Conservation (phyloP, 2,888 invertebrate genomes). For the Stramonita haemastoma region DNA sequence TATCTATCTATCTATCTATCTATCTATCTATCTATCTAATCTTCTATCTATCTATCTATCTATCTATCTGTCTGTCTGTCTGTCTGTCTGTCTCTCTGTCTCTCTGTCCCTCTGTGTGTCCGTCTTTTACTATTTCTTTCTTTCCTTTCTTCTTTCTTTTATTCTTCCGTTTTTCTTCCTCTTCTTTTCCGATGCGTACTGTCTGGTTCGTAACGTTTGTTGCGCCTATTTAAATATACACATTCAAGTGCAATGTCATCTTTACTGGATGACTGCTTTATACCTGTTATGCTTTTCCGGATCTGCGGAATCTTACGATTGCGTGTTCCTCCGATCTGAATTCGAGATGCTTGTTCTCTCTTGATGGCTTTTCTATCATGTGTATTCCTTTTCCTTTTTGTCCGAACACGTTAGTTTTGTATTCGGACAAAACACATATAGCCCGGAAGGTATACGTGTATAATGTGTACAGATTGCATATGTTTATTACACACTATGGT, state of each 20-base stretch:
- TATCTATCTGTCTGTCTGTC: not conserved
- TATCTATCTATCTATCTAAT: slow-evolving; percentile 15
- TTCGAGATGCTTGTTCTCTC: not conserved
- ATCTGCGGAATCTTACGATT: not conserved
- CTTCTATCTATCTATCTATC: too few species aligned
- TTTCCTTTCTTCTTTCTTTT: not conserved
- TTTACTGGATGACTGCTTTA: not conserved
- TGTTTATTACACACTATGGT: not conserved
- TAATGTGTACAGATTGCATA: slow-evolving; percentile 35
- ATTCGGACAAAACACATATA: slow-evolving; percentile 41
- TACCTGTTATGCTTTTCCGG: not conserved
- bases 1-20: too few species aligned
- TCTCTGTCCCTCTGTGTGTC: not conserved
- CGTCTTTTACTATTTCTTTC: not conserved
- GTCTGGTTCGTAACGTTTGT: too few species aligned
- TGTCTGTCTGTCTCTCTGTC: not conserved
- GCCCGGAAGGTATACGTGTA: slow-evolving; percentile 44
- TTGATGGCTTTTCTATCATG: not conserved
- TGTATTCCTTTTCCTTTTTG: slow-evolving; percentile 37
- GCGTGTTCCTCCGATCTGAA: not conserved
- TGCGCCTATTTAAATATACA: not conserved
- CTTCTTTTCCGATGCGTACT: not conserved
- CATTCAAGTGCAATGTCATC: not conserved
- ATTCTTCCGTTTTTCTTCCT: not conserved
- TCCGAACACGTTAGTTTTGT: slow-evolving; percentile 35